phyloP scores from a whole-genome alignment of 1,140 invertebrate species.

The Triops cancriformis region DNA sequence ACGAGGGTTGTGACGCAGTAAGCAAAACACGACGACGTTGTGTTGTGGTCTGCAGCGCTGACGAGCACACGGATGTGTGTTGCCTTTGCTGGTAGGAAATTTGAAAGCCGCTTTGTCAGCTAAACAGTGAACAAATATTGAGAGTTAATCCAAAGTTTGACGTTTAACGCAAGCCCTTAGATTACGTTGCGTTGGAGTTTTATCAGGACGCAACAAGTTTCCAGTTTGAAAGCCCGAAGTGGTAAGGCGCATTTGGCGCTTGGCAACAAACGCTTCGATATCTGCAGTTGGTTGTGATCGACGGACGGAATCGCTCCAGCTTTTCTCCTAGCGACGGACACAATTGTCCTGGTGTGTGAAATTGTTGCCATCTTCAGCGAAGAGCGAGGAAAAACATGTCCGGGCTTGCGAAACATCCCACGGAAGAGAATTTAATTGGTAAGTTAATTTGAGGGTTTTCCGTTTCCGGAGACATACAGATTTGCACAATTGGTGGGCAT shows the following conservation, averaged over 20 bases:
- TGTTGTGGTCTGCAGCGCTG: not conserved
- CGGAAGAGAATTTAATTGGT: not conserved
- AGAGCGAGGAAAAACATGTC: not conserved
- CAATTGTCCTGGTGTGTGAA: not conserved
- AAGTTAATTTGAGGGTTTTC: not conserved
- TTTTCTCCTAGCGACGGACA: not conserved
- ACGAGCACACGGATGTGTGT: not conserved
- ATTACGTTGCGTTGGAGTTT: not conserved
- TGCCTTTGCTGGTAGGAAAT: not conserved
- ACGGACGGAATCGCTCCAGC: not conserved
- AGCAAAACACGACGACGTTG: not conserved
- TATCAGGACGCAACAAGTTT: constrained; percentile 13
- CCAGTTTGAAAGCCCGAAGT: too few relatives aligned
- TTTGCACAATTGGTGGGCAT: not conserved
- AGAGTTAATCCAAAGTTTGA: not conserved
- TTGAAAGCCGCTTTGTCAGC: too few relatives aligned
- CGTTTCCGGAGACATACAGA: not conserved
- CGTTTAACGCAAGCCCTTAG: not conserved
- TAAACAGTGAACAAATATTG: not conserved
- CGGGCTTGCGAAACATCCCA: not conserved
- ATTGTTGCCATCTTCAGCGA: not conserved
- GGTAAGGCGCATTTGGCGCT: not conserved
- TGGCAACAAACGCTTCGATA: not conserved
- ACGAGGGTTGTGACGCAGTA: constrained; percentile 2
- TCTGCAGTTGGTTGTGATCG: not conserved